Base-by-base conservation (phyloP, 2,888 invertebrate species). In the Idaea dimidiata region DNA sequence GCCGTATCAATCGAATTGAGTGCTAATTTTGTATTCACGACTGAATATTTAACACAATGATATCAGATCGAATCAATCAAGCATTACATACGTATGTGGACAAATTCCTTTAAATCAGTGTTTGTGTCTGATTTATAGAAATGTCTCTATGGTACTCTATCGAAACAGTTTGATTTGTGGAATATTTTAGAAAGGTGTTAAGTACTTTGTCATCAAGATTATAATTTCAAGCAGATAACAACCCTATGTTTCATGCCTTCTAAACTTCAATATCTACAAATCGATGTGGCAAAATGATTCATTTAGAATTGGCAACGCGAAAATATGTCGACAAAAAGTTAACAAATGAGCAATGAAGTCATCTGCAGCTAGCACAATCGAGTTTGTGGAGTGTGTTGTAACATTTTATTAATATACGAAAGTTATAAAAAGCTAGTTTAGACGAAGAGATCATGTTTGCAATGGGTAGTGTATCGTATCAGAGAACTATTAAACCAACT, bases 311-410 rank as follows among this genome's bases (percentile, higher is more conserved):
- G 54, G 62, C 58, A 63, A 62, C 65, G 10, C 57, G 67, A 63
- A 65, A 64, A 67, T 69, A 66, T 62, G 59, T 63, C 59, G 64
- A 71, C 68, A 73, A 76, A 76, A 74, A 70, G 59, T 59, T 58
- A 60, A 57, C 66, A 66, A 67, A 71, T 71, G 72, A 71, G 64
- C 66, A 72, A 75, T 77, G 77, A 75, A 76, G 72, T 77, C 75
- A 77, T 77, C 66, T 62, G 64, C 43, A 43, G 43, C 43, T 43
- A 43, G 14, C 43, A 43, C 8, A 43, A 43, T 43, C 43, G 43
- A 43, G 43, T 43, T 6, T 14, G 43, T 43, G 10, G 43, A 43
- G 43, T 43, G 43, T 43, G 43, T 8, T 43, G 43, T 43, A 43
- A 14, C 8, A 43, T 43, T 43, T 43, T 43, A 43, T 24, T 24